Evolutionary conservation across 2,888 invertebrate species (phyloP).

Genomic region (Rotaria sp.): DNA sequence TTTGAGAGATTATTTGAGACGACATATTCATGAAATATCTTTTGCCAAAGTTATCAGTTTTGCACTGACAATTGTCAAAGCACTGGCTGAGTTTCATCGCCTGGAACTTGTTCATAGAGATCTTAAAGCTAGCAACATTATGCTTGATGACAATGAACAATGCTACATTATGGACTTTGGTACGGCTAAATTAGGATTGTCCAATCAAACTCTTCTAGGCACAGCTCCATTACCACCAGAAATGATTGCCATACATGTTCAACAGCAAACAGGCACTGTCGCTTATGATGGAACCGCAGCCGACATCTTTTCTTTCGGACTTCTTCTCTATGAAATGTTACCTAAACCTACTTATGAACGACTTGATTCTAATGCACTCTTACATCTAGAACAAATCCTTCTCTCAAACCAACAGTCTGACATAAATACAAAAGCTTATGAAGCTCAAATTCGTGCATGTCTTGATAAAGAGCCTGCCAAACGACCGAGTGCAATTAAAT

Average conservation of each 20-base stretch:
- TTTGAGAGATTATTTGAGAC: not conserved
- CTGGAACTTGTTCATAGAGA: not conserved
- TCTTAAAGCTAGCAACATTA: not conserved
- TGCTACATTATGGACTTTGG: not conserved
- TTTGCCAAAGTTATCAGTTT: not conserved
- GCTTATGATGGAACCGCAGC: not conserved
- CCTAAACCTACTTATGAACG: not conserved
- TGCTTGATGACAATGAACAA: not conserved
- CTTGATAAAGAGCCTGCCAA: not conserved
- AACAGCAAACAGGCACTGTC: not conserved
- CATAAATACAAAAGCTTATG: not conserved
- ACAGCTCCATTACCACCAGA: not conserved
- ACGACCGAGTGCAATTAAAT: not conserved
- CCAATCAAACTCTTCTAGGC: not conserved
- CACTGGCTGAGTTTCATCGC: not conserved
- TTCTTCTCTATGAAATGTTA: not conserved
- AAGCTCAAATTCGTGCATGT: not conserved
- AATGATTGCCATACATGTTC: not conserved
- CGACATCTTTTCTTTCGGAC: not conserved
- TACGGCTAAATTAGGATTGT: not conserved
- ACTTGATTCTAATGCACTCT: not conserved
- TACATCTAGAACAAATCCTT: not conserved
- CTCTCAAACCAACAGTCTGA: not conserved
- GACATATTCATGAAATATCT: not conserved
- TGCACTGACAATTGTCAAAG: not conserved